Base-by-base conservation (phyloP, 2,888 invertebrate species). In the Choreutis nemorana region DNA sequence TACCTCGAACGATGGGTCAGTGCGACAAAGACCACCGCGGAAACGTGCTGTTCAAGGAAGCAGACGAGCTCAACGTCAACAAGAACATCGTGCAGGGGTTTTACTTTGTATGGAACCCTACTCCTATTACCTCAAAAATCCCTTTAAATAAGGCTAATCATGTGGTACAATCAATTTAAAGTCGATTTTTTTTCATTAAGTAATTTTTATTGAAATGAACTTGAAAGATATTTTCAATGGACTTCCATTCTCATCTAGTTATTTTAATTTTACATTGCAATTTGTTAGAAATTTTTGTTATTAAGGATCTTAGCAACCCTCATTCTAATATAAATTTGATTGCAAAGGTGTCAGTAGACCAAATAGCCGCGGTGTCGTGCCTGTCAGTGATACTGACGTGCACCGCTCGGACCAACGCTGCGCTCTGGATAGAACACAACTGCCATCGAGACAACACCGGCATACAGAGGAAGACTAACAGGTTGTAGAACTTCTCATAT, bases 371-470 rank as follows among this genome's bases (percentile, higher is more conserved):
- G 21, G 55, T 65, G 33, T 23, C 30, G 2, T 70, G 70, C 36
- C 50, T 45, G 0, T 3, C 35, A 0, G 41, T 66, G 1, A n/a
- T 34, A 1, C 23, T 67, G 25, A 49, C 55, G 2, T 39, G 41
- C 2, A 25, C 22, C 2, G 31, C 42, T 1, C 45, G 56, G 2
- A 45, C 56, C 16, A 61, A 61, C 40, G 51, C 64, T 0, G 58
- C 50, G 0, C 35, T 70, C 15, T 70, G 70, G 70, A 14, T 66
- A 6, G 70, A 70, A 39, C 60, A 70, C 36, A 41, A 55, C 35
- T 70, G 70, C 34, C 44, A 51, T 18, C 33, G 41, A 1, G 66
- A 62, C 29, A 16, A 40, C 3, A 33, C 38, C 2, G 62, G 50
- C 1, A 4, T 40, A 2, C 33, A 41, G 1, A 23, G n/a, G n/a